Conservation (phyloP, 2,113 vertebrate genomes). For the Bubo scandiacus region DNA sequence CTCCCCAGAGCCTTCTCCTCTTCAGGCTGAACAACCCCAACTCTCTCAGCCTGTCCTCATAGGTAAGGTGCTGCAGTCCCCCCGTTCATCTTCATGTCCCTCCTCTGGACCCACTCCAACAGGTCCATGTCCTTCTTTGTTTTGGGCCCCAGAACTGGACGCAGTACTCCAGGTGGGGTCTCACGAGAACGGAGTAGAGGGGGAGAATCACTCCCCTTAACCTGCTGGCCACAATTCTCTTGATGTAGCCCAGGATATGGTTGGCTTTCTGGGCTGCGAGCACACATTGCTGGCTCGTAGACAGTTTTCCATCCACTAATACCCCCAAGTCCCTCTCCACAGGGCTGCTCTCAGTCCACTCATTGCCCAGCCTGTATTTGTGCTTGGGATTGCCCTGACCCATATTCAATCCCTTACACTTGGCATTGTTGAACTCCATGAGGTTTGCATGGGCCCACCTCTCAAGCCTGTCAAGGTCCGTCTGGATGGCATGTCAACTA, state of each 20-base stretch:
- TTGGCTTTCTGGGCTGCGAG: too few relatives aligned
- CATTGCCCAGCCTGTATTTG: rapidly evolving
- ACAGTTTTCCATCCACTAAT: too few relatives aligned
- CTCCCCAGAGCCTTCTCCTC: background rate
- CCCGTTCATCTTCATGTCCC: rapidly evolving
- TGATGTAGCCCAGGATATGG: too few relatives aligned
- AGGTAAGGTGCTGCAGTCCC: background rate
- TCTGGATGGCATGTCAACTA: background rate
- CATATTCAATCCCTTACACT: background rate
- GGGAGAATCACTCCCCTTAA: too few relatives aligned
- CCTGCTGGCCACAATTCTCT: too few relatives aligned
- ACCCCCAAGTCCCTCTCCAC: background rate
- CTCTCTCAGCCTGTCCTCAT: background rate
- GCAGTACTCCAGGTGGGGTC: too few relatives aligned
- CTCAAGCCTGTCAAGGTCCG: background rate
- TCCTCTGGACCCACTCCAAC: rapidly evolving
- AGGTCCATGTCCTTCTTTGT: background rate
- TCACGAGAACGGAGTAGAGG: background rate
- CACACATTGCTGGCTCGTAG: too few relatives aligned
- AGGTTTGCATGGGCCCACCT: rapidly evolving
- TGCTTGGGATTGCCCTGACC: background rate
- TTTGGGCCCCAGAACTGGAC: background rate
- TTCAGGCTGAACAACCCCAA: background rate
- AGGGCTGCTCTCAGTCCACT: background rate
- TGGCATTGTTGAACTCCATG: background rate